Conservation (phyloP, 2,888 invertebrate species). For the Mallateleia sp. region DNA sequence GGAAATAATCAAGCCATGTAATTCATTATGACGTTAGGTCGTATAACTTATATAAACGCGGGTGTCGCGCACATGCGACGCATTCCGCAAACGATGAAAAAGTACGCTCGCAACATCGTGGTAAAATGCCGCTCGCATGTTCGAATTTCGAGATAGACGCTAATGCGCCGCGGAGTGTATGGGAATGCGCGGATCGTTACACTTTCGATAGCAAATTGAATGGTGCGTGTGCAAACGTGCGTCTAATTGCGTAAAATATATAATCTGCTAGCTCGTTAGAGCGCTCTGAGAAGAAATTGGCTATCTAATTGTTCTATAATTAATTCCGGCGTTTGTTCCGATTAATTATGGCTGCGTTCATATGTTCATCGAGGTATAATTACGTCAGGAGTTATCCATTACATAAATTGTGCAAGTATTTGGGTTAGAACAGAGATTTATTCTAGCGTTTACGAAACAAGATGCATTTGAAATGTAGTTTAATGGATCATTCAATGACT, state of each 20-base stretch:
- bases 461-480: too few relatives aligned
- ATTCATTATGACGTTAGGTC: constrained; percentile 52
- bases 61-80: constrained; percentile 23
- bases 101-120: constrained; percentile 21
- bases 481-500: too few relatives aligned
- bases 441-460: too few relatives aligned
- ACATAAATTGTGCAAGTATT: constrained; percentile 55
- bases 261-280: constrained; percentile 56
- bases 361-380: constrained; percentile 63
- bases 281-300: constrained; percentile 38
- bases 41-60: constrained; percentile 59
- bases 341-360: constrained; percentile 64
- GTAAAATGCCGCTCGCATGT: constrained; percentile 13
- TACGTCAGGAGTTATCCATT: constrained; percentile 59
- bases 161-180: constrained; percentile 7
- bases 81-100: constrained; percentile 56
- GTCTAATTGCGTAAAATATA: constrained; percentile 57
- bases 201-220: constrained; percentile 28
- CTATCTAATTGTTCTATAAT: constrained; percentile 51
- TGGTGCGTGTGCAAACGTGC: constrained; percentile 41
- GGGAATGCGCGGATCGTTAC: constrained; percentile 39
- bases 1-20: constrained; percentile 38
- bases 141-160: constrained; percentile 28
- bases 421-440: constrained; percentile 54
- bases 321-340: constrained; percentile 61